Evolutionary conservation across 1,140 invertebrate genomes (phyloP).

Genomic region (Archegozetes longisetosus): DNA sequence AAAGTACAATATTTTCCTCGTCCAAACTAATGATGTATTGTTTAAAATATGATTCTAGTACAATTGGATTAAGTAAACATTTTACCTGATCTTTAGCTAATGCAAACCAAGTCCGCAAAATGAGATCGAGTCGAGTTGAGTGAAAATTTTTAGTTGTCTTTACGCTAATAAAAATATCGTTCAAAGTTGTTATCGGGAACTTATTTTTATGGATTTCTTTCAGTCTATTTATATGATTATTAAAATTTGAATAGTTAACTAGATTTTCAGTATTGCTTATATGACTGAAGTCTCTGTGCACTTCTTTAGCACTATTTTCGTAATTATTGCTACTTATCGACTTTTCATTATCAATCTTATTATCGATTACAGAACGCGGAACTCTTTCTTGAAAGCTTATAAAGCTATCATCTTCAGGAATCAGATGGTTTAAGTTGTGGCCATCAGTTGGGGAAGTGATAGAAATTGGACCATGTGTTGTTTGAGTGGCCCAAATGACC

Average conservation of each 20-base stretch:
- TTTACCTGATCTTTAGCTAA: constrained; percentile 72
- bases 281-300: not conserved
- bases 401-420: not conserved
- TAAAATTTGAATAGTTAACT: not conserved
- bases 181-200: constrained; percentile 29
- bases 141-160: constrained; percentile 84
- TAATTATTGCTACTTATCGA: too few species aligned
- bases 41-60: not conserved
- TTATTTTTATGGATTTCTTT: not conserved
- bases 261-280: not conserved
- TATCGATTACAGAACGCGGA: not conserved
- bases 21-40: not conserved
- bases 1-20: not conserved
- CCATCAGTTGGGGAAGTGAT: not conserved
- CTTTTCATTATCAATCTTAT: too few species aligned
- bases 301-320: not conserved
- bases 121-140: constrained; percentile 57
- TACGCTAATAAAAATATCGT: constrained; percentile 82
- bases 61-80: not conserved
- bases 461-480: not conserved
- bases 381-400: not conserved
- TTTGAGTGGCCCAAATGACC: not conserved
- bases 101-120: constrained; percentile 83
- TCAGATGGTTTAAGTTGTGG: not conserved
- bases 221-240: not conserved